Evolutionary conservation across 2,888 invertebrate genomes (phyloP).

Genomic region (Octodonta nipae): DNA sequence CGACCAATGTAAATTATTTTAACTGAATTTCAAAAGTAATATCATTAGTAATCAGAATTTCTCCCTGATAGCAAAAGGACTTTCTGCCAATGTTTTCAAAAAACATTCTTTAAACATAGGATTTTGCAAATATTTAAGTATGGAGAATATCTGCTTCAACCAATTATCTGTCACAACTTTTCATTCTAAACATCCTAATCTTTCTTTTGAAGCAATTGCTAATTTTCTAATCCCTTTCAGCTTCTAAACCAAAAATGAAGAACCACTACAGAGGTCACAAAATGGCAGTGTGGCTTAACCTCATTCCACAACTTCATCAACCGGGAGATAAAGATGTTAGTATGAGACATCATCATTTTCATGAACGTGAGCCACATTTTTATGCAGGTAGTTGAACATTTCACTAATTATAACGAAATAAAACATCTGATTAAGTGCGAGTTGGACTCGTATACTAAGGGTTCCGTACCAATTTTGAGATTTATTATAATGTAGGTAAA

Average conservation of each 20-base stretch:
- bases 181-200: not conserved
- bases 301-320: slow-evolving; percentile 72
- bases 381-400: slow-evolving; percentile 50
- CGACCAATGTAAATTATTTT: too few species aligned
- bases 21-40: too few species aligned
- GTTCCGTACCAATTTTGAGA: too few species aligned
- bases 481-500: too few species aligned
- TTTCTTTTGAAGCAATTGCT: not conserved
- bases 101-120: too few species aligned
- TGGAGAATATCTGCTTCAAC: not conserved
- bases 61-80: too few species aligned
- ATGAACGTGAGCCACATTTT: slow-evolving; percentile 57
- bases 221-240: slow-evolving; percentile 33
- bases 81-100: too few species aligned
- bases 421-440: too few species aligned
- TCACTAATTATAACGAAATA: too few species aligned
- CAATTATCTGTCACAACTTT: not conserved
- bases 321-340: slow-evolving; percentile 58
- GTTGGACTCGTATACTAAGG: too few species aligned
- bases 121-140: not conserved
- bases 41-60: too few species aligned
- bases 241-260: slow-evolving; percentile 57
- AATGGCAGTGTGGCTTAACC: slow-evolving; percentile 79
- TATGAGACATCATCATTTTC: slow-evolving; percentile 65
- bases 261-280: slow-evolving; percentile 81